phyloP scores from a whole-genome alignment of 2,888 invertebrate genomes.

The Campaea margaritaria region DNA sequence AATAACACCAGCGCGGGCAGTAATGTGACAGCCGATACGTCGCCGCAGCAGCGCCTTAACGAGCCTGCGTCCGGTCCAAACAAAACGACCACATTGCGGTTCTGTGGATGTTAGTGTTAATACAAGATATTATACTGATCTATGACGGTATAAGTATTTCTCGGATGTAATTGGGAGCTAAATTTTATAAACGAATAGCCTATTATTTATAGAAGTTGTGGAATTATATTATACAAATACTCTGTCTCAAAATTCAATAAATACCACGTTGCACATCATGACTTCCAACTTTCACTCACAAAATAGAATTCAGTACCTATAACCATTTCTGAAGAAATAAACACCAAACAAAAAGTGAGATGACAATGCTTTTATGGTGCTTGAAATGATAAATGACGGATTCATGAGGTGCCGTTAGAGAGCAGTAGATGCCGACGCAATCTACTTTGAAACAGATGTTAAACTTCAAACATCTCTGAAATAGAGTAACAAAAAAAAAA shows the following conservation, averaged over 20 bases:
- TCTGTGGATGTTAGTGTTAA: background rate
- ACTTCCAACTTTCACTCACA: conserved; percentile 1
- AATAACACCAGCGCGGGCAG: conserved; percentile 74
- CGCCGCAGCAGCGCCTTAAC: conserved; percentile 60
- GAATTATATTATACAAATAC: no score
- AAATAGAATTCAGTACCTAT: conserved; percentile 9
- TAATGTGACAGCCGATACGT: conserved; percentile 86
- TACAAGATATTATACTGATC: no score
- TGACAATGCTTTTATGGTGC: conserved; percentile 46
- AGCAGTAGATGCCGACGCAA: conserved; percentile 22
- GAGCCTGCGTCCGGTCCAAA: conserved; percentile 29
- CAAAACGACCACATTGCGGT: conserved; percentile 9
- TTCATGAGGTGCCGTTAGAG: conserved; percentile 72
- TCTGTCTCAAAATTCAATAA: no score
- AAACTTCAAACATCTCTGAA: background rate
- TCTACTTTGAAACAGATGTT: conserved; percentile 13
- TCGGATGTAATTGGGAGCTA: no score
- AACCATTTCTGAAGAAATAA: conserved; percentile 38
- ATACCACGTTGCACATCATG: no score
- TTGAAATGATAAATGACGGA: conserved; percentile 76
- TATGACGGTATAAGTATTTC: no score
- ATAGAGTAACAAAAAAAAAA: no score
- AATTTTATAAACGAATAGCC: no score
- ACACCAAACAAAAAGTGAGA: conserved; percentile 46
- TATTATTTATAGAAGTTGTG: no score